Conservation (phyloP, 2,797 vertebrate genomes). For the Chelonia mydas region DNA sequence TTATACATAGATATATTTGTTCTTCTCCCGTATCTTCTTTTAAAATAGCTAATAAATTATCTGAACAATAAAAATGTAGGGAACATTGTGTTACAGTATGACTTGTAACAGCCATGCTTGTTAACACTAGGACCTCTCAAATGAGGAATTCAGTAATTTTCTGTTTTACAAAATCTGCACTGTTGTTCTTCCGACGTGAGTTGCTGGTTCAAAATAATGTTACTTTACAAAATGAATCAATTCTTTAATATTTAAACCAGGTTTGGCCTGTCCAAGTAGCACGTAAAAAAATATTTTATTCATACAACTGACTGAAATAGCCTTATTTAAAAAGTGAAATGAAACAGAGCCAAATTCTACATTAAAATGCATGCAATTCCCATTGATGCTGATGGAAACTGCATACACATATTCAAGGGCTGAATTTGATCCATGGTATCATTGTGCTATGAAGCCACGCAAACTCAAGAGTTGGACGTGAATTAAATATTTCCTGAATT, state of each 20-base stretch:
- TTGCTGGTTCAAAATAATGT: not conserved
- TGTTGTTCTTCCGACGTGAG: not conserved
- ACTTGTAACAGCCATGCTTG: not conserved
- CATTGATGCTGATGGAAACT: not conserved
- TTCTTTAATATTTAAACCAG: not conserved
- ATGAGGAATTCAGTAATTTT: not conserved
- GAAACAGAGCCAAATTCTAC: not conserved
- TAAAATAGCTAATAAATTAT: not conserved
- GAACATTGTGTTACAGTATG: not conserved
- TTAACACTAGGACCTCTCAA: not conserved
- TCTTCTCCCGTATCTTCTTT: not conserved
- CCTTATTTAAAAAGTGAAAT: not conserved
- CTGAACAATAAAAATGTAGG: accelerated
- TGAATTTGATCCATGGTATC: not conserved
- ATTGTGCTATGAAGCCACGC: not conserved
- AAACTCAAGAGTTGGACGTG: not conserved
- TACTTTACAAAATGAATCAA: not conserved
- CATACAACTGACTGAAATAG: not conserved
- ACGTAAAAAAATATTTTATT: not conserved
- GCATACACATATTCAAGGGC: not conserved
- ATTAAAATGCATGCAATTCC: not conserved
- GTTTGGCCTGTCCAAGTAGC: not conserved
- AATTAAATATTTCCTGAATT: not conserved
- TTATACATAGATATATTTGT: not conserved
- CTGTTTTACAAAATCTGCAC: accelerated